These are phyloP conservation scores for Germaria angustata DNA, from an alignment of 2,888 invertebrate species.

Conservation along the genomic window DNA sequence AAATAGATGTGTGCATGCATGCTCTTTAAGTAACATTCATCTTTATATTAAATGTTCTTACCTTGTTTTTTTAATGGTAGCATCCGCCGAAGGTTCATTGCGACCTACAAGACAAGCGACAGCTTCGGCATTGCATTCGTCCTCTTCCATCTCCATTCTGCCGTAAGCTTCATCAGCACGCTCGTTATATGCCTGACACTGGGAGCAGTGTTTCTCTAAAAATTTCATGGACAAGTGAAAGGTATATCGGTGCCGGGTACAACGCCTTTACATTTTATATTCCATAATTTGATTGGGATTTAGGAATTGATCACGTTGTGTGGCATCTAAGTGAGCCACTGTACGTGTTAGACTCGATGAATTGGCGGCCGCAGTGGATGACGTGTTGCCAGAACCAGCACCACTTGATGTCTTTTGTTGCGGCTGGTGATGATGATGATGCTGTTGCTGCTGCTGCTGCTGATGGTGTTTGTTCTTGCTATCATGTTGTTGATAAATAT, in stretches of 20 bases:
- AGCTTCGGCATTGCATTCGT: slow-evolving; percentile 64
- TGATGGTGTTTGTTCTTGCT: slow-evolving; percentile 63
- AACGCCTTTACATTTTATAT: slow-evolving; percentile 80
- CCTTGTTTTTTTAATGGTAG: slow-evolving; percentile 19
- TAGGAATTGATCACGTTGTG: slow-evolving; percentile 80
- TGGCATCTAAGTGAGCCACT: slow-evolving; percentile 78
- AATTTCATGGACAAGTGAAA: slow-evolving; percentile 79
- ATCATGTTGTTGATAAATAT: slow-evolving; percentile 74
- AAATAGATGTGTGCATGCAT: background rate
- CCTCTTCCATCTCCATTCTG: background rate
- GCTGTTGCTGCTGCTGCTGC: slow-evolving; percentile 55
- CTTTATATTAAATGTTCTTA: slow-evolving; percentile 46
- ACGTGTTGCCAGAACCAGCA: slow-evolving; percentile 56
- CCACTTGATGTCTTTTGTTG: slow-evolving; percentile 60
- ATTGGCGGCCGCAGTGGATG: slow-evolving; percentile 24
- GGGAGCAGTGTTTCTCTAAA: slow-evolving; percentile 76
- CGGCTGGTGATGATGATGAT: slow-evolving; percentile 43
- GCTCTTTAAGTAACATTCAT: slow-evolving; percentile 24
- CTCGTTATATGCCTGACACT: slow-evolving; percentile 73
- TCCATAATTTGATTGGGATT: slow-evolving; percentile 80
- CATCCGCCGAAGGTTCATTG: slow-evolving; percentile 52
- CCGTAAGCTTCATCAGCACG: slow-evolving; percentile 65
- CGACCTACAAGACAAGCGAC: slow-evolving; percentile 56
- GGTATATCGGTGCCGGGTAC: slow-evolving; percentile 79
- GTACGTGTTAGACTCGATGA: slow-evolving; percentile 77